Evolutionary conservation across 2,113 vertebrate genomes (phyloP).

Genomic region (Prunella himalayana): DNA sequence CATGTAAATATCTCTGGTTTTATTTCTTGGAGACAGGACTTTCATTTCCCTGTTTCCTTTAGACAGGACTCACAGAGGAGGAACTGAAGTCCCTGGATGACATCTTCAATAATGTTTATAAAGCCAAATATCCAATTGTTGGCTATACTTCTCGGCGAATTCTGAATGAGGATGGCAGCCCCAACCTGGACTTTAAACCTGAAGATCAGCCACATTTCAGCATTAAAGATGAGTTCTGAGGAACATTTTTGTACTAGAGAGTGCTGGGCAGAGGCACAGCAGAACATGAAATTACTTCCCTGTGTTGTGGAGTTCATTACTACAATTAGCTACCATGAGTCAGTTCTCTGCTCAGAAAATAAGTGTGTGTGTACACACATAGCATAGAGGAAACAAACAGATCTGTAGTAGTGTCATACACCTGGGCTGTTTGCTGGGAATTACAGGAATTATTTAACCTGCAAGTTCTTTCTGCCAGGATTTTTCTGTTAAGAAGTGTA

Average conservation of each 20-base stretch:
- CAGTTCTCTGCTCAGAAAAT: background rate
- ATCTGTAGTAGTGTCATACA: background rate
- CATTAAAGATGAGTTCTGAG: slow-evolving; percentile 90
- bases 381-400: background rate
- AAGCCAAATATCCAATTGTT: slow-evolving; percentile 92
- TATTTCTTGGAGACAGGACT: background rate
- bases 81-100: slow-evolving; percentile 85
- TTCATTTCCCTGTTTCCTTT: background rate
- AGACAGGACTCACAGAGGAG: slow-evolving; percentile 85
- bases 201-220: slow-evolving; percentile 91
- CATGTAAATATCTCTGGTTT: background rate
- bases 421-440: background rate
- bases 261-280: background rate
- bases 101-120: slow-evolving; percentile 89
- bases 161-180: slow-evolving; percentile 88
- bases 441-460: background rate
- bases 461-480: background rate
- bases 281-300: background rate
- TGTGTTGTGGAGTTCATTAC: background rate
- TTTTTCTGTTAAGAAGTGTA: background rate
- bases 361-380: background rate
- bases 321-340: background rate
- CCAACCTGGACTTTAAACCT: slow-evolving; percentile 87
- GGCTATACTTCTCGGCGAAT: slow-evolving; percentile 89
- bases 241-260: background rate